Evolutionary conservation across 2,888 invertebrate genomes (phyloP), one percentile per base, ranked within the genome.

Genomic region (Phytoseiulus persimilis): DNA sequence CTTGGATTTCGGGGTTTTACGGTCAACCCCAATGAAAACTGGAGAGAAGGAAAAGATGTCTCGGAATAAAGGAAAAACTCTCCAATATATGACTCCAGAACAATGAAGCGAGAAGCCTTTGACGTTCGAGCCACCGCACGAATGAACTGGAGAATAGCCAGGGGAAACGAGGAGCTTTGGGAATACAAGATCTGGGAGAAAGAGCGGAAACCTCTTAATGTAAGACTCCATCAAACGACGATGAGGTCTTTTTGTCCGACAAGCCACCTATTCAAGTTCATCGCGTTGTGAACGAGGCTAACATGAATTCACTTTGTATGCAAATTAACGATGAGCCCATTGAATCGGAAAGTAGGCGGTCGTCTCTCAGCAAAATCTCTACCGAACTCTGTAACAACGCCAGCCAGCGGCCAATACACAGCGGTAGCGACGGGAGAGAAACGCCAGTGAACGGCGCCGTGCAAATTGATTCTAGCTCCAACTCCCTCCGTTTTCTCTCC

Each of bases 291-390:
- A 65, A 18, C 65, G 65, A 65, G 65, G 65, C 65, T 65, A 65
- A 65, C 65, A 65, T 65, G 65, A 65, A 28, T 65, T 65, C 65
- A 65, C 65, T 65, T 65, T 65, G 65, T 65, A 65, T 65, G 65
- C 65, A 65, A 65, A 65, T 65, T 65, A 28, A 65, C 28, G 65
- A 65, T 65, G 65, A 65, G 65, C 65, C 18, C 65, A 65, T 65
- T 65, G 65, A 65, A 65, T 65, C 65, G 65, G 65, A 65, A 65
- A 65, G 65, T 65, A 65, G 65, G 65, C 65, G 65, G 65, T 65
- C 23, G 65, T 65, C 65, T 65, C 65, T 2, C 23, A 18, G 65
- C 65, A 28, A 65, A 65, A 65, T 65, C 65, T 65, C 65, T 65
- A 65, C 65, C 65, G 2, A 65, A 65, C 65, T 65, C 1, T 2